Percentiles rank a stretch among this genome's conserved stretches.
phyloP scores from a whole-genome alignment of 2,888 invertebrate genomes.

The Loripinus fragilis region DNA sequence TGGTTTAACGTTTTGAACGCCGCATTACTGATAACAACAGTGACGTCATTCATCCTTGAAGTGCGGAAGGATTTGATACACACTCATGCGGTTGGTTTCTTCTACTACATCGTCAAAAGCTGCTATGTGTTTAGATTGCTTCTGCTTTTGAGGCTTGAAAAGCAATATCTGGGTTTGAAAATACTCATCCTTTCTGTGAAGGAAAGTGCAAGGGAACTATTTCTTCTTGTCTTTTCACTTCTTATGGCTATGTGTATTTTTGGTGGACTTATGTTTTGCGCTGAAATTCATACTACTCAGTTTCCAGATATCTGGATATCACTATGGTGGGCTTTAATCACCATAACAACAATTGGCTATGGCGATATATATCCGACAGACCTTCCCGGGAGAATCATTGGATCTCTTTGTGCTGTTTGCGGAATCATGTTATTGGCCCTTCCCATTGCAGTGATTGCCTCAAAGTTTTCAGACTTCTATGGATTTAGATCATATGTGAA shows the following conservation, averaged over 20 bases:
- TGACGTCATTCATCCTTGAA: not conserved
- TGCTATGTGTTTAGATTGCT: conserved; percentile 2
- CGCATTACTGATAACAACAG: not conserved
- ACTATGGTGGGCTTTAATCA: conserved; percentile 12
- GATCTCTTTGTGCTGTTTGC: conserved; percentile 3
- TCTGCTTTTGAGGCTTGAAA: conserved; percentile 7
- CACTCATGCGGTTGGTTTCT: not conserved
- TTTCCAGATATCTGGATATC: conserved; percentile 10
- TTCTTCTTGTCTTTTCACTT: conserved; percentile 5
- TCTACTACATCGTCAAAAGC: conserved; percentile 11
- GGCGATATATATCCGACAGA: conserved; percentile 1
- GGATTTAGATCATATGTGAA: not conserved
- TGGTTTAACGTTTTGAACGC: conserved; percentile 18
- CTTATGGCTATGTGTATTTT: conserved; percentile 16
- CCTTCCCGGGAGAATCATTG: conserved; percentile 6
- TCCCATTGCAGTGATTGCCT: conserved; percentile 15
- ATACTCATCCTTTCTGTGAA: conserved; percentile 13
- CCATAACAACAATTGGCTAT: conserved; percentile 14
- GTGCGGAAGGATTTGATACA: conserved; percentile 23
- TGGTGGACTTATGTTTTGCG: conserved; percentile 20
- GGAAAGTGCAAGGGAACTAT: conserved; percentile 7
- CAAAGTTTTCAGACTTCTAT: conserved; percentile 9
- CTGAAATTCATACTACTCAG: conserved; percentile 7
- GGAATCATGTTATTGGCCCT: not conserved
- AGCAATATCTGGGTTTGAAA: not conserved